phyloP scores from a whole-genome alignment of 2,113 vertebrate genomes.

The Anolis sagrei region DNA sequence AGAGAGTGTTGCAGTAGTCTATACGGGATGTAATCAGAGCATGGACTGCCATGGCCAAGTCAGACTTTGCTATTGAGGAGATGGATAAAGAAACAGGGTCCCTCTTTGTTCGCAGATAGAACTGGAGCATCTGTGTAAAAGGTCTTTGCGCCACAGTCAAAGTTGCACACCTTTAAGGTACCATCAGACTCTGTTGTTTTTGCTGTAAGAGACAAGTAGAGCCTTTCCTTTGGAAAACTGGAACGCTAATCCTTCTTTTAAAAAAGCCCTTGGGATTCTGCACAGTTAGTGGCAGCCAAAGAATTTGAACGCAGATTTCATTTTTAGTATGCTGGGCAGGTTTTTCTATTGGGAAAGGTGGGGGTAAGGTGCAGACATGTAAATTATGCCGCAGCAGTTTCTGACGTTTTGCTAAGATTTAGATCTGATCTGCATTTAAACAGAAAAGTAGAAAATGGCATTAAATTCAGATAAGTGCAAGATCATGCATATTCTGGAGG shows the following conservation, averaged over 20 bases:
- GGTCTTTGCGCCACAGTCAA: neutral
- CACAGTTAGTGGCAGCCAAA: neutral
- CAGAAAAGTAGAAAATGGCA: slow-evolving; percentile 55
- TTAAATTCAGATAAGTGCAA: slow-evolving; percentile 61
- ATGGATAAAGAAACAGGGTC: neutral
- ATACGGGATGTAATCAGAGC: too few relatives aligned
- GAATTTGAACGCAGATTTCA: neutral
- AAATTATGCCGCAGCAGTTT: slow-evolving; percentile 48
- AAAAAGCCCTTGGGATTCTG: neutral
- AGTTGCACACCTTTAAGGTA: neutral
- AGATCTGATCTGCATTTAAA: slow-evolving; percentile 62
- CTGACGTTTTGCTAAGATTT: slow-evolving; percentile 69
- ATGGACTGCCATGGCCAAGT: too few relatives aligned
- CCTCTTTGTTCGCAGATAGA: neutral
- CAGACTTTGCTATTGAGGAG: too few relatives aligned
- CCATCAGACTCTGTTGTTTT: neutral
- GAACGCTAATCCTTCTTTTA: neutral
- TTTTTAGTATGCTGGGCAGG: neutral
- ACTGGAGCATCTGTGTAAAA: neutral
- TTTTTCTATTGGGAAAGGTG: slow-evolving; percentile 39
- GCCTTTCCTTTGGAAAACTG: neutral
- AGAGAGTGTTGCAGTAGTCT: too few relatives aligned
- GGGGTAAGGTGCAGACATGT: slow-evolving; percentile 41
- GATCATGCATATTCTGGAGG: slow-evolving; percentile 32
- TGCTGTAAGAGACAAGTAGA: neutral